A percentile compares a stretch with the other conserved stretches of the same genome.
Conservation (phyloP, 2,113 vertebrate species). For the Crotalus helleri region DNA sequence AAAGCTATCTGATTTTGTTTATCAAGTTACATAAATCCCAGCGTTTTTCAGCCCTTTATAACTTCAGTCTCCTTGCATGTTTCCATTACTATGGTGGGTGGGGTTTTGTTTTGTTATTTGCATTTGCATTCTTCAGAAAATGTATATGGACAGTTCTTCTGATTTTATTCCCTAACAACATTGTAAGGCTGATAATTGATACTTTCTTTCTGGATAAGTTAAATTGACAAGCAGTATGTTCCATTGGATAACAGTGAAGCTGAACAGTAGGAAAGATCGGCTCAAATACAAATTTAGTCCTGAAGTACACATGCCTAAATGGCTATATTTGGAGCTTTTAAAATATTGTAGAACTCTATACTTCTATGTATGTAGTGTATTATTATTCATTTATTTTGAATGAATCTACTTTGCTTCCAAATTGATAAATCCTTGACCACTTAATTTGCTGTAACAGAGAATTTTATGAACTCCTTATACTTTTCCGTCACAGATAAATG, state of each 20-base stretch:
- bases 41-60: not conserved
- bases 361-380: not conserved
- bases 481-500: constrained; percentile 56
- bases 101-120: not conserved
- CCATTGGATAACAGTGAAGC: not conserved
- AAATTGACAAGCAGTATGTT: not conserved
- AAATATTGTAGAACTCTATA: not conserved
- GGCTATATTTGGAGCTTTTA: not conserved
- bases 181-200: not conserved
- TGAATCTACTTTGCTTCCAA: not conserved
- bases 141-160: not conserved
- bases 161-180: not conserved
- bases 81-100: not conserved
- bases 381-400: not conserved
- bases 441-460: not conserved
- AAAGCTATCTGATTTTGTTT: not conserved
- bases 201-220: not conserved
- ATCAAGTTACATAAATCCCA: not conserved
- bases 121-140: not conserved
- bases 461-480: not conserved
- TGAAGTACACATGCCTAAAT: not conserved
- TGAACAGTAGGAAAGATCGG: not conserved
- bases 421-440: not conserved
- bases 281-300: not conserved
- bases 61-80: not conserved